Conservation (phyloP, 2,888 invertebrate genomes). For the Drosophila neotestacea region DNA sequence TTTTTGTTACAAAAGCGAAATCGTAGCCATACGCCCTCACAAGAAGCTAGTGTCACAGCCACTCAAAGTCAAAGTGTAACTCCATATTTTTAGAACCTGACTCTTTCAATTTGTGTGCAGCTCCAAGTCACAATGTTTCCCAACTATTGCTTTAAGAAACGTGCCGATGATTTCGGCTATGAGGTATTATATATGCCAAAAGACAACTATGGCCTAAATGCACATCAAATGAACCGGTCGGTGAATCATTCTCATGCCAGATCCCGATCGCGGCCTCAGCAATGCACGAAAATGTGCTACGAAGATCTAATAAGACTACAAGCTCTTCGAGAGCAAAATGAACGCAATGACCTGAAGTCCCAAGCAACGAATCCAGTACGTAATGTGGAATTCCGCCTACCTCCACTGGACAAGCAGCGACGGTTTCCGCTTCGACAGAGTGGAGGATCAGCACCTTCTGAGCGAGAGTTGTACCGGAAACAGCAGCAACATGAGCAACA, state of each 20-base stretch:
- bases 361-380: neutral
- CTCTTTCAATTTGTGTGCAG: conserved; percentile 25
- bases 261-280: neutral
- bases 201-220: neutral
- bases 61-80: conserved; percentile 23
- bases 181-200: conserved; percentile 44
- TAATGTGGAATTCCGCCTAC: conserved; percentile 42
- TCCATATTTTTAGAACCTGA: conserved; percentile 12
- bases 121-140: conserved; percentile 57
- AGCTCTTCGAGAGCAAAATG: conserved; percentile 11
- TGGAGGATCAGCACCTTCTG: neutral
- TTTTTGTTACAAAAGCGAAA: conserved; percentile 6
- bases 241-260: neutral
- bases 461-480: conserved; percentile 1
- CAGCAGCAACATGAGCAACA: conserved; percentile 4
- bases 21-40: neutral
- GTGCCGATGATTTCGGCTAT: conserved; percentile 39
- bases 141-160: conserved; percentile 69
- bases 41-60: conserved; percentile 3
- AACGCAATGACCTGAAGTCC: conserved; percentile 12
- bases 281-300: conserved; percentile 6
- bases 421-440: neutral
- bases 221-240: neutral
- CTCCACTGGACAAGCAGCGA: conserved; percentile 7
- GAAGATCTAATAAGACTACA: neutral